Percentiles rank a stretch among this genome's conserved stretches.
Conservation (phyloP, 1,140 invertebrate genomes). For the Apis cerana region DNA sequence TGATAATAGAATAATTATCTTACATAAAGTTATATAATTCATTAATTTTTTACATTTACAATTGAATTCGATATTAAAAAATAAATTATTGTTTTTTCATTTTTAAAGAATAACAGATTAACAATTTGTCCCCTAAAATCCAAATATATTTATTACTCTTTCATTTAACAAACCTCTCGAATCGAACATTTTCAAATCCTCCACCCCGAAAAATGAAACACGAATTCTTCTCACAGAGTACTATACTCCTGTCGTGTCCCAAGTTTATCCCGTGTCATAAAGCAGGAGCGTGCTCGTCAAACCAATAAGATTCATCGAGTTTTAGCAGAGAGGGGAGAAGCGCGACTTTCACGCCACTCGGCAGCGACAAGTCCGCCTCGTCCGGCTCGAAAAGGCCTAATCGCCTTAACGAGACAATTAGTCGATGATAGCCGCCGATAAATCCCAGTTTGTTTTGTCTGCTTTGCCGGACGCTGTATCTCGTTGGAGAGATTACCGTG, state of each 20-base stretch:
- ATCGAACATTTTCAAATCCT: neutral
- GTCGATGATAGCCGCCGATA: conserved; percentile 69
- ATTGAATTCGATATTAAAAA: too few species aligned
- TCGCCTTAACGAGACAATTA: conserved; percentile 72
- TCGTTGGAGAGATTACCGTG: conserved; percentile 51
- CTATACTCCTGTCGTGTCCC: conserved; percentile 1
- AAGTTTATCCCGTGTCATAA: conserved; percentile 18
- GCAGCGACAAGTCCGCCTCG: conserved; percentile 26
- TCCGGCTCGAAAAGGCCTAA: conserved; percentile 56
- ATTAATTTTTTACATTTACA: too few species aligned
- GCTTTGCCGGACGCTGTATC: conserved; percentile 35
- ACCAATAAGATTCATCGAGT: conserved; percentile 36
- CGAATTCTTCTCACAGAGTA: conserved; percentile 22
- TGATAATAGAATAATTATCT: too few species aligned
- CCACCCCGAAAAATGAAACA: neutral
- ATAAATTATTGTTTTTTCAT: too few species aligned
- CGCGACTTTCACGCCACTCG: conserved; percentile 42
- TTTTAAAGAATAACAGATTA: too few species aligned
- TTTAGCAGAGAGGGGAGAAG: conserved; percentile 2
- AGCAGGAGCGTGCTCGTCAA: conserved; percentile 24
- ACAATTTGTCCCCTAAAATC: neutral
- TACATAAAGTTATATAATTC: too few species aligned
- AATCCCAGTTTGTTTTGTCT: conserved; percentile 70
- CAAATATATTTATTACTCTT: neutral
- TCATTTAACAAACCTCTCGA: too few species aligned